Conservation (phyloP, 2,888 invertebrate species). For the Mythimna albipuncta region DNA sequence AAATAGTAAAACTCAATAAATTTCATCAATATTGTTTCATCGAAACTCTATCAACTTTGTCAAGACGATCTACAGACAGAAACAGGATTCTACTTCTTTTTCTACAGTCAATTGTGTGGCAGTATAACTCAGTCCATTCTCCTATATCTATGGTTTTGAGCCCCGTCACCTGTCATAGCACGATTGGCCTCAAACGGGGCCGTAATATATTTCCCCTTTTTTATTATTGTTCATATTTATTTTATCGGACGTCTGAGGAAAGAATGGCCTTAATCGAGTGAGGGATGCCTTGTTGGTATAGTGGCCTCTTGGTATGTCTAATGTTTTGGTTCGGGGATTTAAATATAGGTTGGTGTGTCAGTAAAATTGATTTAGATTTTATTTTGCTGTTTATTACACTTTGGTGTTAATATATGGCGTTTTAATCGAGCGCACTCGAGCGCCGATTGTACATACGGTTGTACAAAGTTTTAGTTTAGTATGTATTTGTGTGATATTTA, state of each 20-base stretch:
- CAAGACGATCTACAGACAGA: neutral
- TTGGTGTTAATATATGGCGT: too few relatives aligned
- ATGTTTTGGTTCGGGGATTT: constrained; percentile 12
- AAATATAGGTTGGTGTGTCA: neutral
- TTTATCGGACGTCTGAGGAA: constrained; percentile 72
- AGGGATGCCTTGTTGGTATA: constrained; percentile 59
- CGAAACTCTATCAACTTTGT: neutral
- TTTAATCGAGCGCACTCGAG: too few relatives aligned
- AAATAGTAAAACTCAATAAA: neutral
- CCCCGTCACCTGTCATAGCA: constrained; percentile 85
- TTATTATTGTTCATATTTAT: constrained; percentile 81
- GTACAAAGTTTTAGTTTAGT: too few relatives aligned
- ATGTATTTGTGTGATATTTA: too few relatives aligned
- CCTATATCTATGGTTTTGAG: constrained; percentile 70
- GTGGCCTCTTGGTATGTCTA: constrained; percentile 15
- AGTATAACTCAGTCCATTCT: neutral
- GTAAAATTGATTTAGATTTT: neutral
- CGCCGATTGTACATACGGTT: too few relatives aligned
- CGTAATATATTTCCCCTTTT: constrained; percentile 73
- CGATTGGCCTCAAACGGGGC: constrained; percentile 79
- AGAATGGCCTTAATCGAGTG: constrained; percentile 80
- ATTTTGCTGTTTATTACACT: neutral
- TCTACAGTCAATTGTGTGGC: neutral
- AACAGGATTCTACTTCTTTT: neutral
- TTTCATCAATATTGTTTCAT: neutral